Evolutionary conservation across 2,113 vertebrate species (phyloP).

Genomic region (Indri indri): DNA sequence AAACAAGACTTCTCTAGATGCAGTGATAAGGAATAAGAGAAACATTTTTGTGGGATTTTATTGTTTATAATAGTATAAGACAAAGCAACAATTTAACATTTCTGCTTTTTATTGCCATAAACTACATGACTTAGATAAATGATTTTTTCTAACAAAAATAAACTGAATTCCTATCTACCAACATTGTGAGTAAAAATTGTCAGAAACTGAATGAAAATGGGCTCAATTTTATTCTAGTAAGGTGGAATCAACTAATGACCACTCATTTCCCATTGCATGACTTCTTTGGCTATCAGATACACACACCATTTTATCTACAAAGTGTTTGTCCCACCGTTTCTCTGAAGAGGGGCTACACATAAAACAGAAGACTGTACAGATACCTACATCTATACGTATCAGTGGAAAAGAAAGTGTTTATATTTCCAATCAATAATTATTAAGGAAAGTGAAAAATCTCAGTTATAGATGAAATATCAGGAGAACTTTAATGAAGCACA

Average conservation of each 20-base stretch:
- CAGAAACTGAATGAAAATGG: not conserved
- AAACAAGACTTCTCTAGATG: not conserved
- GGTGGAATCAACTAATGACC: not conserved
- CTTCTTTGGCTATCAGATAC: slow-evolving; percentile 27
- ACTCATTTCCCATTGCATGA: not conserved
- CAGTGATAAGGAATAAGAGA: not conserved
- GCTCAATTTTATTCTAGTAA: not conserved
- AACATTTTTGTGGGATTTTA: not conserved
- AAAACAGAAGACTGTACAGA: not conserved
- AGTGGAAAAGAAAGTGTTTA: not conserved
- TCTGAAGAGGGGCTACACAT: not conserved
- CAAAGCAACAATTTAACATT: slow-evolving; percentile 6
- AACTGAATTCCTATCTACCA: slow-evolving; percentile 1
- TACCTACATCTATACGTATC: not conserved
- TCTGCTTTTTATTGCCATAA: not conserved
- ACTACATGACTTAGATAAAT: slow-evolving; percentile 6
- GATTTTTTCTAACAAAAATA: slow-evolving; percentile 35
- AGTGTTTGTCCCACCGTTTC: not conserved
- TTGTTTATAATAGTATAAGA: not conserved
- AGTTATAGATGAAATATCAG: not conserved
- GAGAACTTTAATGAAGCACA: not conserved
- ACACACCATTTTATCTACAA: not conserved
- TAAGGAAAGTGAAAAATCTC: not conserved
- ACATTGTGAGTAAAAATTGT: not conserved
- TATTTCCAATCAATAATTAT: not conserved